Evolutionary conservation across 2,797 vertebrate genomes (phyloP), one percentile per base, ranked within the genome.

Genomic region (Anabacerthia variegaticeps): DNA sequence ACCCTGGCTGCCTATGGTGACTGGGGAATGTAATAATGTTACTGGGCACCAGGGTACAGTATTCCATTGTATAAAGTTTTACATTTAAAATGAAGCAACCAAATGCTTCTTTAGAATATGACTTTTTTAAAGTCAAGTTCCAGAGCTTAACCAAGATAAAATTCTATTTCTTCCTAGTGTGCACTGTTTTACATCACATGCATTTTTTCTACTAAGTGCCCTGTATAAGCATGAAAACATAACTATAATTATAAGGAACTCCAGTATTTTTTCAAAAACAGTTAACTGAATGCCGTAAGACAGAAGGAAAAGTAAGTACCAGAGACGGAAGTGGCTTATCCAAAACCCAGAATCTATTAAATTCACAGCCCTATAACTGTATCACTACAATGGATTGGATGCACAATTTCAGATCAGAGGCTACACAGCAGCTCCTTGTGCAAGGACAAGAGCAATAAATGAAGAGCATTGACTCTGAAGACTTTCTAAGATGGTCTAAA

Each of bases 171-270:
- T 65, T 54, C 36, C 20, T 26, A n/a, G 3, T 3, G 12, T 26
- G 36, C 41, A 59, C 9, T n/a, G 4, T 5, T 84, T 37, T 54
- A n/a, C 12, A 17, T 17, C 23, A 1, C 10, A 58, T n/a, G 7
- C 14, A 69, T 10, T 65, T 73, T 66, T 82, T 65, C 48, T 61
- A 67, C 48, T 61, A 67, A 28, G 46, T 39, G 67, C 12, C 0
- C 0, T 16, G 19, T 14, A 2, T 18, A 68, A 54, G 27, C 20
- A 44, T 21, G n/a, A 68, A 69, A 14, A 49, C 4, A 0, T 28
- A 58, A 30, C n/a, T 51, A 8, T 28, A 58, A 30, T 30, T 51
- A 8, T 41, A 49, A 39, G 13, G 59, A 76, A 39, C 37, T 72
- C 3, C 46, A 37, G 12, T 34, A 18, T 48, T 49, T 89, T 46